Evolutionary conservation across 2,797 vertebrate genomes (phyloP).

Genomic region (Ctenopoma multispine): DNA sequence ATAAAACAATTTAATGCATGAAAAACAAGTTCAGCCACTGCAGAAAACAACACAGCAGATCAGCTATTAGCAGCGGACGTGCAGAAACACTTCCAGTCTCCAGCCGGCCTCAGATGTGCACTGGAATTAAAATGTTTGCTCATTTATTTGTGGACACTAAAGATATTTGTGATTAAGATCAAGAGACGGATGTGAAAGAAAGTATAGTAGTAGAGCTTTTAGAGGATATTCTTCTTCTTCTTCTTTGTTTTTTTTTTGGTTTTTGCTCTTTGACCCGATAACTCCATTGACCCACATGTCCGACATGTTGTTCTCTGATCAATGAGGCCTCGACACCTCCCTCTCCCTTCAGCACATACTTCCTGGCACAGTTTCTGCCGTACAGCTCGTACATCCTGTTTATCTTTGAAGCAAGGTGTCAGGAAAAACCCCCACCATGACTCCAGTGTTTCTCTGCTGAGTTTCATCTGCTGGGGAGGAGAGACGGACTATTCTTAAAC

Average conservation of each 20-base stretch:
- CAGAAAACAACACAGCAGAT: neutral
- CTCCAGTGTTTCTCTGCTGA: slow-evolving; percentile 31
- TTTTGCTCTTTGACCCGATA: neutral
- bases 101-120: too few species aligned
- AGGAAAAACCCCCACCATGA: slow-evolving; percentile 29
- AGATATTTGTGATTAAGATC: too few species aligned
- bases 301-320: slow-evolving; percentile 28
- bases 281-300: neutral
- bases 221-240: neutral
- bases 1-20: neutral
- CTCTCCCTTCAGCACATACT: slow-evolving; percentile 19
- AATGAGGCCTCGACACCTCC: slow-evolving; percentile 23
- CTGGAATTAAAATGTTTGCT: too few species aligned
- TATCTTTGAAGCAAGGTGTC: slow-evolving; percentile 51
- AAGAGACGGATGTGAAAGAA: too few species aligned
- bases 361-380: slow-evolving; percentile 49
- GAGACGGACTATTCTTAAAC: slow-evolving; percentile 55
- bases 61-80: too few species aligned
- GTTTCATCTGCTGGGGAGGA: slow-evolving; percentile 35
- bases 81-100: too few species aligned
- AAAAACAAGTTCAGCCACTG: neutral
- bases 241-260: neutral
- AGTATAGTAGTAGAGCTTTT: too few species aligned
- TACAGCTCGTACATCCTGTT: slow-evolving; percentile 66
- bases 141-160: too few species aligned